Base-by-base conservation (phyloP, 2,888 invertebrate species). In the Acheta domesticus region DNA sequence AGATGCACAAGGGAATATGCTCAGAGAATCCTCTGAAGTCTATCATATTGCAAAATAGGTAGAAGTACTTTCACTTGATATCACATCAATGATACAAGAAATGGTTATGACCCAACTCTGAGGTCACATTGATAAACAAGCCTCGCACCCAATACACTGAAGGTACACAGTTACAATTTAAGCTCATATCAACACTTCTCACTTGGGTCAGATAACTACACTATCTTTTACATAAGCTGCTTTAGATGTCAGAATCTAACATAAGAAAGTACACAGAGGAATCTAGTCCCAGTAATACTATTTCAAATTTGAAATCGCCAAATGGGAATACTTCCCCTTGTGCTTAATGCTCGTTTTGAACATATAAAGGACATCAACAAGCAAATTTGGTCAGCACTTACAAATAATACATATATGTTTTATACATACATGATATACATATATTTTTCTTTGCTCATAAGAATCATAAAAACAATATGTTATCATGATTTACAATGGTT, bases 81-180 rank as follows among this genome's bases (percentile, higher is more conserved):
- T 62, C 62, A 62, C 62, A 62, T 62, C 62, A 62, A 62, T 36
- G 36, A 36, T n/a, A 62, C 62, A 62, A 62, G 36, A 62, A 62
- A 62, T 62, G 62, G 62, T 14, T 62, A 62, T 62, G 14, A 62
- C 62, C n/a, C 62, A 62, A 62, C 62, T 19, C 36, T 3, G n/a
- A 19, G 62, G 62, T 62, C 62, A 62, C 62, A 62, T n/a, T 62
- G 14, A 62, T 62, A 19, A 62, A 62, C 62, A 62, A 62, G 62
- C 62, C 62, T 62, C 62, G 62, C 62, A 62, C 62, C 62, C 14
- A 62, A 62, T 62, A 62, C 62, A 62, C 62, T 62, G 62, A 62
- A 62, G 62, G 14, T 62, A 62, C 62, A 62, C 14, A 19, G n/a
- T 62, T 62, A 62, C 14, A 62, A 62, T 62, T 62, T 62, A 62